A percentile compares a stretch with the other conserved stretches of the same genome.
Conservation (phyloP, 2,888 invertebrate genomes). For the Lepeophtheirus nordmannii region DNA sequence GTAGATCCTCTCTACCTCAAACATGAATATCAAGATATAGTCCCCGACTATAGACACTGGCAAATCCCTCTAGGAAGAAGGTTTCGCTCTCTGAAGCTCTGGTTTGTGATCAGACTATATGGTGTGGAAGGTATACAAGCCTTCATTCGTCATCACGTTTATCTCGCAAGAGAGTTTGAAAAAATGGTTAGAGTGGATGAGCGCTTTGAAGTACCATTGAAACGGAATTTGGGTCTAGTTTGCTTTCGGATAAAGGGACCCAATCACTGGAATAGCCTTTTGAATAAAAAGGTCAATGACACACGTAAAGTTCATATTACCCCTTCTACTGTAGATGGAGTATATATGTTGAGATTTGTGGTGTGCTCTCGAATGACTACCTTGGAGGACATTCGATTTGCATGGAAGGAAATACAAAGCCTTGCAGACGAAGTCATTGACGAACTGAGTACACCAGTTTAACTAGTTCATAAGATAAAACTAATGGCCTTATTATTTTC, state of each 20-base stretch:
- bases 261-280: conserved; percentile 63
- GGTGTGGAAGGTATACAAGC: conserved; percentile 63
- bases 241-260: conserved; percentile 69
- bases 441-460: conserved; percentile 6
- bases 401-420: conserved; percentile 69
- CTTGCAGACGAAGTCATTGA: conserved; percentile 49
- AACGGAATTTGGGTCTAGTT: conserved; percentile 78
- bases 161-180: conserved; percentile 62
- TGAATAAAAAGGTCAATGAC: conserved; percentile 69
- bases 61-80: conserved; percentile 43
- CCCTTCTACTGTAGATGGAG: conserved; percentile 67
- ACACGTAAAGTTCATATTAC: conserved; percentile 81
- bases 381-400: conserved; percentile 59
- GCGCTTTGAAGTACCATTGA: conserved; percentile 62
- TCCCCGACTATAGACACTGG: conserved; percentile 43
- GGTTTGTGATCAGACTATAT: conserved; percentile 71
- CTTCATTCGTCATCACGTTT: conserved; percentile 52
- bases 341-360: conserved; percentile 72
- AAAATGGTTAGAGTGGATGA: conserved; percentile 50
- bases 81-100: conserved; percentile 78
- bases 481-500: neutral
- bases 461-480: neutral
- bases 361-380: conserved; percentile 72
- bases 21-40: conserved; percentile 40
- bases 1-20: conserved; percentile 77